Evolutionary conservation across 2,797 vertebrate species (phyloP), one percentile per base, ranked within the genome.

Genomic region (Paratrypauchen microcephalus): DNA sequence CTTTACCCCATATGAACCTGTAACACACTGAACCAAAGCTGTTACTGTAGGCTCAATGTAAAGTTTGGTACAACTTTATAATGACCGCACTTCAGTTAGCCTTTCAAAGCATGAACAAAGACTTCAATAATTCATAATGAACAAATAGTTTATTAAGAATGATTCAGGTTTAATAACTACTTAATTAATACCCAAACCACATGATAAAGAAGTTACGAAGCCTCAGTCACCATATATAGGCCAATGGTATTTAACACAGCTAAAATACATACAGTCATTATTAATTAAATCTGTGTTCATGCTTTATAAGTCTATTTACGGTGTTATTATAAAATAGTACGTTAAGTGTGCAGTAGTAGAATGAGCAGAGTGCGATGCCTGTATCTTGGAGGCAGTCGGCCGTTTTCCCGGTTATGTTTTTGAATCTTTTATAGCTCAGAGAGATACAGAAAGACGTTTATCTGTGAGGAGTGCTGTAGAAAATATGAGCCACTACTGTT

Each of bases 21-120:
- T 23, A 55, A 63, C 61, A 69, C 70, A 61, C 61, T 58, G 65
- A 66, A 50, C 26, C 52, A 50, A 21, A 55, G 28, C 24, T 55
- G 16, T 36, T 19, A 32, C 21, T 72, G 41, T 68, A n/a, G 48
- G 9, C 6, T n/a, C 54, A 58, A 56, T 47, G 41, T 54, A 54
- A 70, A 66, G 65, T 24, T 56, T 71, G 41, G 41, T 5, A 4
- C 41, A 4, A 16, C 41, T 45, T 32, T 41, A 13, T 41, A 41
- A 13, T 3, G 5, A 41, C 39, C 1, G 12, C 39, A 41, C 12
- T 41, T 41, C 13, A 41, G 3, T 13, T 41, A 13, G 8, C 36
- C 36, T 39, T 39, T 9, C 11, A 9, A 39, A 39, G 11, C 36
- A 39, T 39, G 8, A 39, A 30, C 28, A 30, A 30, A 30, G 36